These are phyloP conservation scores for Luperina nickerlii DNA, from an alignment of 2,888 invertebrate species.

Conservation along the genomic window DNA sequence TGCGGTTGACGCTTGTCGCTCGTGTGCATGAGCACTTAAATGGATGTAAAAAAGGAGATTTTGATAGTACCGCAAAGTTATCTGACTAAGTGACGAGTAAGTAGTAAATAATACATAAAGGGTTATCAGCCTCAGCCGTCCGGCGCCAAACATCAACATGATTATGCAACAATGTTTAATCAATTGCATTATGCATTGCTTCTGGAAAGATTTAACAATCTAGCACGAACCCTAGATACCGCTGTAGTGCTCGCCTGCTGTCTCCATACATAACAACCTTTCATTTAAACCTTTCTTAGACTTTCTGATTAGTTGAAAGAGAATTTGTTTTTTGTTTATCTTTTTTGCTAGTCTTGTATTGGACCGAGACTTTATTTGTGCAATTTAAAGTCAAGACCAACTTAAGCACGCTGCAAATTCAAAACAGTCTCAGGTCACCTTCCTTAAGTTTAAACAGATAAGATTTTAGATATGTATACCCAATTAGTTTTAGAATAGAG, in stretches of 20 bases:
- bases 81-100: constrained; percentile 4
- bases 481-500: constrained; percentile 32
- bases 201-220: constrained; percentile 18
- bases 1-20: no score
- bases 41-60: not conserved
- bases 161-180: constrained; percentile 38
- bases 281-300: constrained; percentile 1
- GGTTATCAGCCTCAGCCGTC: constrained; percentile 49
- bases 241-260: constrained; percentile 10
- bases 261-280: constrained; percentile 8
- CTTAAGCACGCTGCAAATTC: constrained; percentile 25
- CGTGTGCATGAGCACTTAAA: not conserved
- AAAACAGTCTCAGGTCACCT: constrained; percentile 40
- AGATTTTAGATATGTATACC: constrained; percentile 10
- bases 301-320: constrained; percentile 5
- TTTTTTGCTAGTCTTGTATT: constrained; percentile 5
- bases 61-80: constrained; percentile 15
- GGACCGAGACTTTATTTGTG: constrained; percentile 10
- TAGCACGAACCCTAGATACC: constrained; percentile 7
- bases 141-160: constrained; percentile 48
- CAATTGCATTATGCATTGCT: constrained; percentile 44
- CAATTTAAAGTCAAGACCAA: constrained; percentile 13
- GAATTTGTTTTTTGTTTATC: not conserved
- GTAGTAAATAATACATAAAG: constrained; percentile 23
- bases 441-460: constrained; percentile 4